Base-by-base conservation (phyloP, 1,140 invertebrate genomes). In the Drosophila yakuba region DNA sequence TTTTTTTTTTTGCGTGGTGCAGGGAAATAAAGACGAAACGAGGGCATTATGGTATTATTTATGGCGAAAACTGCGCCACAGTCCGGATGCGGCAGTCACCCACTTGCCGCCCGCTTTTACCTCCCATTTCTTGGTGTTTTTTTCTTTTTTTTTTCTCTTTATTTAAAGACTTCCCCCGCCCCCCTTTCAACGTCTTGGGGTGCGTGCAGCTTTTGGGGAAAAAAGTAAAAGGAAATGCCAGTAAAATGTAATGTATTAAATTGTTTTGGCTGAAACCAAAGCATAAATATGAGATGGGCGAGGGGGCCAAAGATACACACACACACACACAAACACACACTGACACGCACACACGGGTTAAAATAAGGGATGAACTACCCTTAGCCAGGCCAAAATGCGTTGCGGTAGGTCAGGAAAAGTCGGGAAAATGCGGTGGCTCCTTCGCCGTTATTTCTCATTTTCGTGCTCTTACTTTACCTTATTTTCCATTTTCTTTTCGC, bases 231-330 rank as follows among this genome's bases (percentile, higher is more conserved):
- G 67, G 54, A 76, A 89, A 83, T 72, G 82, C 78, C 82, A 62
- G 74, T 58, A 60, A 63, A 62, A 80, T 88, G 83, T 88, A 86
- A 86, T 88, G 72, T 88, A 88, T 88, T 86, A 89, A 86, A 86
- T 88, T 86, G 82, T 86, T 86, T 85, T 84, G 78, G 60, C 60
- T 64, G 57, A 55, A 63, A 57, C 71, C 57, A 61, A 63, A 63
- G 64, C 44, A 72, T 71, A 72, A 72, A 72, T 71, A 72, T 58
- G 38, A 35, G 66, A 23, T 15, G 57, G 50, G 38, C 23, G 32
- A 14, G 43, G 10, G n/a, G 35, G 10, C 51, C 38, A 63, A 32
- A 66, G 62, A 47, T 41, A 36, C 15, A 28, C 32, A 56, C 23
- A 28, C 32, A 56, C 23, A 56, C 17, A 14, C 15, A 63, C 32